Conservation (phyloP, 2,888 invertebrate genomes). For the Hyalella azteca region DNA sequence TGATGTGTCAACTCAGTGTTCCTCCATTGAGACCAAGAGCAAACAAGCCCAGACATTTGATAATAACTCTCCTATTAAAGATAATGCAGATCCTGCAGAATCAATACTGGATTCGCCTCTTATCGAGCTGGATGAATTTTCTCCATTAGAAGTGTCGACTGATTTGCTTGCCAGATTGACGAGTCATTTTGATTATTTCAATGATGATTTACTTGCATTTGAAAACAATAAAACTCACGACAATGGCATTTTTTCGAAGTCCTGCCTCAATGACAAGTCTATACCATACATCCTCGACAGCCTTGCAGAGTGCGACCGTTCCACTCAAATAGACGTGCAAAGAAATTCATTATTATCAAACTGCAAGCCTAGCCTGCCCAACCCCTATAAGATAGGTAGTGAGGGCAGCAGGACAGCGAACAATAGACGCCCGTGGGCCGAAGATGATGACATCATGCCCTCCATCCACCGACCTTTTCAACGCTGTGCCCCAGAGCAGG, state of each 20-base stretch:
- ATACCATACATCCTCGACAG: not conserved
- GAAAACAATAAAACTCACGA: not conserved
- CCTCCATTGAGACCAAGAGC: not conserved
- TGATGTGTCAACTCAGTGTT: conserved; percentile 9
- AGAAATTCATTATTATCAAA: not conserved
- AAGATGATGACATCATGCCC: not conserved
- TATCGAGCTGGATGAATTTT: conserved; percentile 9
- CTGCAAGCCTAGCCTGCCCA: not conserved
- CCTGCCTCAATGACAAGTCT: conserved; percentile 13
- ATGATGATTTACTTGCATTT: not conserved
- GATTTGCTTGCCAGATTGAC: conserved; percentile 27
- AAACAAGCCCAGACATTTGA: not conserved
- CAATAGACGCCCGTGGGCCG: no score
- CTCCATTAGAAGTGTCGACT: not conserved
- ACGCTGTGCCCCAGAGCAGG: not conserved
- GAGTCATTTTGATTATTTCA: not conserved
- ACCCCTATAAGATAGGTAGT: not conserved
- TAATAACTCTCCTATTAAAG: not conserved
- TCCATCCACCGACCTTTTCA: not conserved
- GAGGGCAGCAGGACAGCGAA: not conserved
- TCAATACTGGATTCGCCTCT: not conserved
- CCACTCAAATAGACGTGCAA: not conserved
- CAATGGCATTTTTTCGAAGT: not conserved
- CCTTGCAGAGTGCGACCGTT: not conserved
- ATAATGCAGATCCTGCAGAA: not conserved